Base-by-base conservation (phyloP, 1,140 invertebrate species). In the Parapsyche elsis region DNA sequence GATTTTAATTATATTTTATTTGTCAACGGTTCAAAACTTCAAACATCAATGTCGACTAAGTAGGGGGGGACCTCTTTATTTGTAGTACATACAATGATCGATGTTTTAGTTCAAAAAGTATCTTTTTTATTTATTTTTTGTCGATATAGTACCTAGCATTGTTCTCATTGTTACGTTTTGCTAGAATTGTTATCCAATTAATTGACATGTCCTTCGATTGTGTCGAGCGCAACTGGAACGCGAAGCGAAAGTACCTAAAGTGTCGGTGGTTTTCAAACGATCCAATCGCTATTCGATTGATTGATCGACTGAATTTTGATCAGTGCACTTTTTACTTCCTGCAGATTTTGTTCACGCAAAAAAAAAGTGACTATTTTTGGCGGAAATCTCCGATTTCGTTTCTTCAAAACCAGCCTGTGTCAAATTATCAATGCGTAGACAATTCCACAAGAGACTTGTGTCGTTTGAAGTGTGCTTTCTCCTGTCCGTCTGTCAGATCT, bases 191-290 rank as follows among this genome's bases (percentile, higher is more conserved):
- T 38, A 38, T 38, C 30, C 30, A 38, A 38, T 38, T 38, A 38
- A 38, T 53, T 53, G 12, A 53, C 49, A 14, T 14, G 49, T 61
- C 57, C 57, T 61, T 61, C 57, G 57, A 61, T 61, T 21, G 16
- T 61, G 7, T n/a, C 57, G n/a, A 19, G 21, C 14, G 57, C 19
- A 61, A 61, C 57, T 61, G 9, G 57, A 61, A 21, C 57, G 21
- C n/a, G 49, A 61, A 61, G 57, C 57, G 57, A 61, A 61, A 61
- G 57, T 61, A 19, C 49, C 12, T 16, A 19, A 61, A 16, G 57
- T 61, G 5, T 61, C 57, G 30, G 1, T 38, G 30, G 7, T 38
- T 38, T 38, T 38, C 30, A 38, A 38, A 38, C 30, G 30, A 7
- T 38, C 30, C 30, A 38, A 5, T 53, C 49, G 49, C 12, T 53